Evolutionary conservation across 1,140 invertebrate genomes (phyloP).

Genomic region (Bilobella aurantiaca): DNA sequence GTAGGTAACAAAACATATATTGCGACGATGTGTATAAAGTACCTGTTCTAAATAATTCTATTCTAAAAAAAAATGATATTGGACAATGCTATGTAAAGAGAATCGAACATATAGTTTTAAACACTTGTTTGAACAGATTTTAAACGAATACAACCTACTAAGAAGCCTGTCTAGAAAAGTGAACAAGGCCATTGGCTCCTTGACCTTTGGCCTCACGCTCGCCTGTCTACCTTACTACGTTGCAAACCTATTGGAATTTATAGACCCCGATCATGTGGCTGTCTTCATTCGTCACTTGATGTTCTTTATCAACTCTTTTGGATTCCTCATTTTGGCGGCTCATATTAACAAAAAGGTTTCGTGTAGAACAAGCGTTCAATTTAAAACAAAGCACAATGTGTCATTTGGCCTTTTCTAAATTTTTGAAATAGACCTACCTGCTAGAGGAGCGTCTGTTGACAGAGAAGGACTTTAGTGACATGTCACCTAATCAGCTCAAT

Average conservation of each 20-base stretch:
- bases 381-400: too few relatives aligned
- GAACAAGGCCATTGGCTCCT: slow-evolving; percentile 7
- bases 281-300: slow-evolving; percentile 6
- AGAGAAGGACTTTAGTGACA: background rate
- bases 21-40: too few relatives aligned
- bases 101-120: too few relatives aligned
- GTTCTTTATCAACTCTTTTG: slow-evolving; percentile 7
- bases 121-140: background rate
- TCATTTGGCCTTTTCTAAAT: too few relatives aligned
- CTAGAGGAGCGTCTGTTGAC: slow-evolving; percentile 5
- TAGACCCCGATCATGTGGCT: background rate
- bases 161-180: background rate
- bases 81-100: too few relatives aligned
- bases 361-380: too few relatives aligned
- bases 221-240: slow-evolving; percentile 9
- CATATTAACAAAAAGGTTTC: slow-evolving; percentile 9
- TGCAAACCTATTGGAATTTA: slow-evolving; percentile 8
- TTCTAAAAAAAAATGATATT: too few relatives aligned
- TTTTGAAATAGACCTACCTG: slow-evolving; percentile 1
- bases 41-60: too few relatives aligned
- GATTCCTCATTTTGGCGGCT: slow-evolving; percentile 7
- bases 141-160: slow-evolving; percentile 1
- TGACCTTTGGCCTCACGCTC: slow-evolving; percentile 1
- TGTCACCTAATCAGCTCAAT: background rate
- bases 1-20: too few relatives aligned